Percentiles rank a stretch among this genome's conserved stretches.
These are phyloP conservation scores for Tuta absoluta DNA, from an alignment of 2,888 invertebrate species.

Conservation along the genomic window DNA sequence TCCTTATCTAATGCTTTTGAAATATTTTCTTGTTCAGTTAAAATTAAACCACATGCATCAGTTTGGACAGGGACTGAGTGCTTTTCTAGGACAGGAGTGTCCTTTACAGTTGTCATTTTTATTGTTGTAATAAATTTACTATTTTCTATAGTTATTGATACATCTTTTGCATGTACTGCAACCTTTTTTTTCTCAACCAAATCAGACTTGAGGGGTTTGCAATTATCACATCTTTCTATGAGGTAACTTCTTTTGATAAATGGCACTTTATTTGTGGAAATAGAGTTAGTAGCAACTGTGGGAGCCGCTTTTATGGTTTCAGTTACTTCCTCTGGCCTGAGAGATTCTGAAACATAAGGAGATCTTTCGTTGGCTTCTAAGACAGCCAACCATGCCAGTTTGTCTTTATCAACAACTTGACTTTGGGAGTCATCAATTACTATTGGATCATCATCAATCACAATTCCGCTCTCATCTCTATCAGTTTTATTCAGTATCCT, in stretches of 20 bases:
- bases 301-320: conserved; percentile 21
- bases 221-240: conserved; percentile 47
- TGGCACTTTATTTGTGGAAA: conserved; percentile 48
- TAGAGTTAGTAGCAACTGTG: conserved; percentile 20
- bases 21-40: neutral
- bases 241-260: conserved; percentile 60
- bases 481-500: conserved; percentile 29
- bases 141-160: conserved; percentile 57
- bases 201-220: conserved; percentile 34
- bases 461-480: conserved; percentile 62
- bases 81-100: conserved; percentile 34
- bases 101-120: conserved; percentile 45
- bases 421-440: conserved; percentile 59
- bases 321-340: conserved; percentile 31
- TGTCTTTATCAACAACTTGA: conserved; percentile 61
- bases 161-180: conserved; percentile 39
- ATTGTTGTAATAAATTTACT: conserved; percentile 50
- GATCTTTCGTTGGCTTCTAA: conserved; percentile 50
- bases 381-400: conserved; percentile 59
- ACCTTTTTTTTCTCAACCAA: conserved; percentile 19
- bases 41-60: conserved; percentile 38
- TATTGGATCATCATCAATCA: conserved; percentile 57
- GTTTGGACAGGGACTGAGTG: conserved; percentile 56
- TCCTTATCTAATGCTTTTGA: neutral
- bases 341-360: conserved; percentile 33